Evolutionary conservation across 2,888 invertebrate species (phyloP), one percentile per base, ranked within the genome.

Genomic region (Drosophila bunnanda): DNA sequence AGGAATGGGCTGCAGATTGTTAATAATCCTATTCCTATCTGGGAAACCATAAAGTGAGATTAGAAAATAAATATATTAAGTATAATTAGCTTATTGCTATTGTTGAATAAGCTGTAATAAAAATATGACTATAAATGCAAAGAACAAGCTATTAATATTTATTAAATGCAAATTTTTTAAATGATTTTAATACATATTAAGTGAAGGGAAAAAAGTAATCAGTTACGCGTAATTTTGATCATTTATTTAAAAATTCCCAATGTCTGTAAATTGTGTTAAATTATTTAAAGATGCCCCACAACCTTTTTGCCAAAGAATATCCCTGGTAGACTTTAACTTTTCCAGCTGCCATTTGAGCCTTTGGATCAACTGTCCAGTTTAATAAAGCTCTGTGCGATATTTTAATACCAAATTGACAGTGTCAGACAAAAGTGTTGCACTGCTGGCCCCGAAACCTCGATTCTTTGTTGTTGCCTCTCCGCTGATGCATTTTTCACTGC

Each of bases 371-470:
- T 76, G 76, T 64, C 65, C 60, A 34, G 22, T 60, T 62, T 62
- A 77, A 73, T 67, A 66, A 72, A 77, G 57, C 62, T 60, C 43
- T 58, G 22, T 58, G 61, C 54, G 61, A 75, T 82, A 80, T 82
- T 78, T 86, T 74, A 81, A 84, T 84, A 58, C 58, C 59, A 66
- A 80, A 75, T 72, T 75, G 70, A 79, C 80, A 86, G 73, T 70
- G 70, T 64, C 73, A 50, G 57, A 55, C 64, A 72, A 77, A 67
- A 80, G 57, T 76, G 71, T 76, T 68, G 59, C 62, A 64, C 57
- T 43, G 17, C 30, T 48, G n/a, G 68, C 67, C 67, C 22, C 44
- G 34, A 44, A 58, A 65, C 53, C 58, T 41, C 59, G 58, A 41
- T 60, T 73, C 46, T 69, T 36, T 66, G 67, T 43, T 58, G 44